These are phyloP conservation scores for Crenuchus spilurus DNA, from an alignment of 2,797 vertebrate genomes.

Conservation along the genomic window DNA sequence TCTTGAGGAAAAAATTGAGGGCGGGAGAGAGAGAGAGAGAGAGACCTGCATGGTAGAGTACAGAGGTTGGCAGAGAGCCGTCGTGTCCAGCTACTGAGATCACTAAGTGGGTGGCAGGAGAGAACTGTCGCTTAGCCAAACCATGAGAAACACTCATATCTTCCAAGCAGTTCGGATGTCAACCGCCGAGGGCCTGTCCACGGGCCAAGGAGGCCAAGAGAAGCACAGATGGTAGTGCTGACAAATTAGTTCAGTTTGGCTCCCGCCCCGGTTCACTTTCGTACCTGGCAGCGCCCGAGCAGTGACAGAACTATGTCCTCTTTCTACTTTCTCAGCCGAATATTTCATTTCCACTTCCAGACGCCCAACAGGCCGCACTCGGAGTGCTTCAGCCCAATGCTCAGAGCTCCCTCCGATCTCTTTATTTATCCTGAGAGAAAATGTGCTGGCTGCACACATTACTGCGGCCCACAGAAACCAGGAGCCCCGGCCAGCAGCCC, in stretches of 20 bases:
- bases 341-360: constrained; percentile 43
- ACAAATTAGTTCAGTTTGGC: constrained; percentile 70
- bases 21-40: background rate
- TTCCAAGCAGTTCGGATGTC: constrained; percentile 63
- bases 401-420: constrained; percentile 39
- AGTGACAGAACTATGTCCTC: constrained; percentile 29
- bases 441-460: constrained; percentile 45
- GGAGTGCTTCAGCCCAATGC: constrained; percentile 8
- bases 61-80: constrained; percentile 53
- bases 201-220: constrained; percentile 63
- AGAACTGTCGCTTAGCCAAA: constrained; percentile 49
- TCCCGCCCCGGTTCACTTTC: constrained; percentile 63
- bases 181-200: constrained; percentile 64
- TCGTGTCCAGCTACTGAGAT: constrained; percentile 51
- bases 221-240: constrained; percentile 69
- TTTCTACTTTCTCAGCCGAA: constrained; percentile 47
- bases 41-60: constrained; percentile 29
- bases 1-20: constrained; percentile 27
- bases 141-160: constrained; percentile 54
- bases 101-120: constrained; percentile 60
- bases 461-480: constrained; percentile 47
- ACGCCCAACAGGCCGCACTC: constrained; percentile 16
- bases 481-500: constrained; percentile 48
- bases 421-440: constrained; percentile 59
- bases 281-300: constrained; percentile 54